These are phyloP conservation scores for Rhinoptilus africanus DNA, from an alignment of 2,113 vertebrate genomes.

Conservation along the genomic window DNA sequence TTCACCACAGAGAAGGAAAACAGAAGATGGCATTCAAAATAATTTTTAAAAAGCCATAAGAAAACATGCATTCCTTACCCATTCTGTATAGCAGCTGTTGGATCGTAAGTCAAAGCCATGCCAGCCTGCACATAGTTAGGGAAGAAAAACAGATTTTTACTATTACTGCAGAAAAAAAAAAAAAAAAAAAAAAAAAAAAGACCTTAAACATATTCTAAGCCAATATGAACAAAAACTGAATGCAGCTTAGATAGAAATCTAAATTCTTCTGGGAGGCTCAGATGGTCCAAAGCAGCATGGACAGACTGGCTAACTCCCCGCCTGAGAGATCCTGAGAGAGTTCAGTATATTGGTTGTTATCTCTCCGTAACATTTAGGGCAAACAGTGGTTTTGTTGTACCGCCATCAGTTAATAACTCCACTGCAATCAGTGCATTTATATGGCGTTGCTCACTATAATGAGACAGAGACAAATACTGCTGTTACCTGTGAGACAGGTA, in stretches of 20 bases:
- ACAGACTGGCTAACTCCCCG: neutral
- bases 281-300: neutral
- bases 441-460: neutral
- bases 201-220: neutral
- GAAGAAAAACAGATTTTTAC: slow-evolving; percentile 59
- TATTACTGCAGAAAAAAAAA: slow-evolving; percentile 1
- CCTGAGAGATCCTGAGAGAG: neutral
- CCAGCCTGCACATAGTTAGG: slow-evolving; percentile 81
- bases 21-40: slow-evolving; percentile 6
- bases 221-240: neutral
- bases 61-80: slow-evolving; percentile 83
- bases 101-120: slow-evolving; percentile 96
- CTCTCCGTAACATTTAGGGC: neutral
- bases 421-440: neutral
- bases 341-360: neutral
- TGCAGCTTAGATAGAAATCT: neutral
- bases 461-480: neutral
- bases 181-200: neutral
- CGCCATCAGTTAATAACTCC: neutral
- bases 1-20: slow-evolving; percentile 15
- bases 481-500: neutral
- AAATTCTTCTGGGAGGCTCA: neutral
- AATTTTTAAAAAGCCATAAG: neutral
- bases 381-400: neutral
- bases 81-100: slow-evolving; percentile 93